These are phyloP conservation scores for Nomada fucata DNA, from an alignment of 2,888 invertebrate species.

Conservation along the genomic window DNA sequence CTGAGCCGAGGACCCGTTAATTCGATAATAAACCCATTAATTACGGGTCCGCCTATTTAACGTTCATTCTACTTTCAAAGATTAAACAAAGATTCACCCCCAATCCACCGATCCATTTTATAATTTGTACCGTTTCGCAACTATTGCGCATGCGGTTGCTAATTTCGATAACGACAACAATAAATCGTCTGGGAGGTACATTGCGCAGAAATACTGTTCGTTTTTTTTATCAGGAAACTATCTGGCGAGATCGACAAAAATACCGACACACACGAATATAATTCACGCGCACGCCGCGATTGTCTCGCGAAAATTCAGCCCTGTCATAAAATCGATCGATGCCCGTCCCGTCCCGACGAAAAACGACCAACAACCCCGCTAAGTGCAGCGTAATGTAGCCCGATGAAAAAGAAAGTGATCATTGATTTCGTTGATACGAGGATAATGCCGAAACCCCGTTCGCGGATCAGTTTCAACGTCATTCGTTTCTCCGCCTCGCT, in stretches of 20 bases:
- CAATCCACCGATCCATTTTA: not conserved
- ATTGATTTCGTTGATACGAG: constrained; percentile 19
- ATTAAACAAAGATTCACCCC: constrained; percentile 74
- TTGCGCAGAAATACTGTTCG: too few relatives aligned
- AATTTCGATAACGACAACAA: too few relatives aligned
- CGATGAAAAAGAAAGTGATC: not conserved
- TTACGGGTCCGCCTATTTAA: constrained; percentile 69
- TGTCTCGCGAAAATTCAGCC: not conserved
- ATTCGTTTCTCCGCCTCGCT: constrained; percentile 7
- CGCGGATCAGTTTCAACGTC: constrained; percentile 1
- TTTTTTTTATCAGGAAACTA: too few relatives aligned
- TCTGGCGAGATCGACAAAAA: too few relatives aligned
- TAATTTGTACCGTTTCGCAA: not conserved
- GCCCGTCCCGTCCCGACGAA: not conserved
- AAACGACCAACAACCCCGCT: not conserved
- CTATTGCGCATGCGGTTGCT: not conserved
- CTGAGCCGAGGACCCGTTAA: constrained; percentile 64
- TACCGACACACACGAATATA: too few relatives aligned
- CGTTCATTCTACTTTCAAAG: constrained; percentile 40
- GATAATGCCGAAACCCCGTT: not conserved
- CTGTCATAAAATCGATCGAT: not conserved
- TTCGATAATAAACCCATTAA: constrained; percentile 76
- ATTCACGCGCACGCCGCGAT: too few relatives aligned
- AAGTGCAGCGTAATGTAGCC: not conserved
- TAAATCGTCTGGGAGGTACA: too few relatives aligned